Conservation (phyloP, 2,888 invertebrate genomes). For the Acanthoscelides obtectus region DNA sequence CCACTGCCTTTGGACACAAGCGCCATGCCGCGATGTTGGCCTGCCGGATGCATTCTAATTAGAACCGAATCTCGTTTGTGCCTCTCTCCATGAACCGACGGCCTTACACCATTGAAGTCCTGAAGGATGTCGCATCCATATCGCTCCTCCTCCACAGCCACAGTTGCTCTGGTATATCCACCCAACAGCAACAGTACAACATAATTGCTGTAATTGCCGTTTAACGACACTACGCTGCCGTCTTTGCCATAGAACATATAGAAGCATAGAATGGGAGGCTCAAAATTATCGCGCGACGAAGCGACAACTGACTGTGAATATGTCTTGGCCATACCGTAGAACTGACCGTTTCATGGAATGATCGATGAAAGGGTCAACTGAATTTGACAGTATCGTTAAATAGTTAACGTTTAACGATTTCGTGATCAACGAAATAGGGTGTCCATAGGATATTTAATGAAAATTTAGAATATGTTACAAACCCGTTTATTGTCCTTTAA, state of each 20-base stretch:
- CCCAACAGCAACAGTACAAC: not conserved
- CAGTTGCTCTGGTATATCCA: not conserved
- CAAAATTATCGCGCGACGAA: too few relatives aligned
- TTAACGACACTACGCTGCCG: not conserved
- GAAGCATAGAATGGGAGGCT: too few relatives aligned
- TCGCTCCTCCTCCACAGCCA: not conserved
- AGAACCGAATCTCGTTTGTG: not conserved
- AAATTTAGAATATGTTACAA: too few relatives aligned
- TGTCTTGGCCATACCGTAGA: too few relatives aligned
- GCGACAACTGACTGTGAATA: too few relatives aligned
- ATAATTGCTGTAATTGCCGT: not conserved
- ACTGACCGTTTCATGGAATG: too few relatives aligned
- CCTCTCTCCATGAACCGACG: not conserved
- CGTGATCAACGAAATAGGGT: too few relatives aligned
- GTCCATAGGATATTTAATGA: too few relatives aligned
- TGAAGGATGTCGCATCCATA: not conserved
- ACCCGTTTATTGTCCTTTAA: too few relatives aligned
- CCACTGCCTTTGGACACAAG: not conserved
- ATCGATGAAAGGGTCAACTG: too few relatives aligned
- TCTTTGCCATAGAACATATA: not conserved
- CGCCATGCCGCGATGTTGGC: not conserved
- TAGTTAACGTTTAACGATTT: too few relatives aligned
- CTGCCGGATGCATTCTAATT: not conserved
- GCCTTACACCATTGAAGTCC: not conserved
- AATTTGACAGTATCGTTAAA: too few relatives aligned